Percentiles rank a stretch among this genome's conserved stretches.
phyloP scores from a whole-genome alignment of 2,797 vertebrate species.

The Erethizon dorsatum region DNA sequence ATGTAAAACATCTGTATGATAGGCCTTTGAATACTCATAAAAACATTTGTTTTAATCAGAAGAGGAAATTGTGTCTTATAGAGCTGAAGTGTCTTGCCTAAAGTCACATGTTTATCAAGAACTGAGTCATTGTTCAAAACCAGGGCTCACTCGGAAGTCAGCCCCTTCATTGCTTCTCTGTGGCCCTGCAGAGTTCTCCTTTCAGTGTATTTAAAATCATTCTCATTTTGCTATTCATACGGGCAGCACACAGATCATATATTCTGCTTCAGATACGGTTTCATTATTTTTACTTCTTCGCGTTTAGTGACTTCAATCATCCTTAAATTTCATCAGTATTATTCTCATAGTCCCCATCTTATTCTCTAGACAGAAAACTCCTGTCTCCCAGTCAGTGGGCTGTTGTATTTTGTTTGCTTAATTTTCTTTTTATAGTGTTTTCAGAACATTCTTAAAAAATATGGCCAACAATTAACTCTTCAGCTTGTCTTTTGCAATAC shows the following conservation, averaged over 20 bases:
- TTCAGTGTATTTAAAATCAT: slow-evolving; percentile 8
- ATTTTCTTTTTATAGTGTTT: neutral
- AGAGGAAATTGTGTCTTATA: neutral
- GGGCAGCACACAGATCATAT: neutral
- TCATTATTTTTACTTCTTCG: neutral
- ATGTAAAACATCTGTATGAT: neutral
- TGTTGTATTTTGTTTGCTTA: neutral
- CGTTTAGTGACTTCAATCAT: neutral
- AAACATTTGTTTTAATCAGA: neutral
- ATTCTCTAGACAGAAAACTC: neutral
- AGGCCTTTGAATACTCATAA: neutral
- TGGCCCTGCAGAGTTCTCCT: neutral
- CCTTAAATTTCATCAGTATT: neutral
- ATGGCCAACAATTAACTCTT: neutral
- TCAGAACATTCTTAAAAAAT: neutral
- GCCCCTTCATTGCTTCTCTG: neutral
- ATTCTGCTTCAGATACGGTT: neutral
- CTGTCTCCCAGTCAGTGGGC: neutral
- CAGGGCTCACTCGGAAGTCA: neutral
- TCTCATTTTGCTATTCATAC: neutral
- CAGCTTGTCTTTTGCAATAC: neutral
- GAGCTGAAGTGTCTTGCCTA: neutral
- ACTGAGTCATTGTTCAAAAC: neutral
- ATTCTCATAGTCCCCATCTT: neutral
- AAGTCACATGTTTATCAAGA: neutral